These are phyloP conservation scores for Venustaconcha ellipsiformis DNA, from an alignment of 1,140 invertebrate species.

Conservation along the genomic window DNA sequence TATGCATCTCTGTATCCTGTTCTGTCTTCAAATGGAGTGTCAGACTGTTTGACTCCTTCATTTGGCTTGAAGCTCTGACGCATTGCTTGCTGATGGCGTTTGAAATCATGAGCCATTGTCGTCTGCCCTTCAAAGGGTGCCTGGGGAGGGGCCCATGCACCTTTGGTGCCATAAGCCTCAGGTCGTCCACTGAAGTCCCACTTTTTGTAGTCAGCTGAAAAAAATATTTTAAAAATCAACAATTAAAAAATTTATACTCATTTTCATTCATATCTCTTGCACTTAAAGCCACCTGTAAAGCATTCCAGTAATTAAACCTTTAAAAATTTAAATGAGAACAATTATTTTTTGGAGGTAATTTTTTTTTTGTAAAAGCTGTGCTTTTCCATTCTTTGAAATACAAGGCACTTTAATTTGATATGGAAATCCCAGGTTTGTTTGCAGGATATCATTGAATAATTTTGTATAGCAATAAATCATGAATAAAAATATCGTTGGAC, in stretches of 20 bases:
- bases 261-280: background rate
- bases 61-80: constrained; percentile 58
- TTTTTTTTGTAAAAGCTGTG: background rate
- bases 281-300: background rate
- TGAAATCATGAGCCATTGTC: constrained; percentile 64
- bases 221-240: constrained; percentile 10
- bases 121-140: constrained; percentile 62
- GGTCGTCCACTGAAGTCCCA: constrained; percentile 57
- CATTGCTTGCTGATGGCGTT: constrained; percentile 50
- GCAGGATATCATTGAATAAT: too few relatives aligned
- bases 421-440: too few relatives aligned
- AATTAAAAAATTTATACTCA: background rate
- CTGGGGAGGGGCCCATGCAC: constrained; percentile 56
- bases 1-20: constrained; percentile 67
- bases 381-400: background rate
- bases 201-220: constrained; percentile 66
- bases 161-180: constrained; percentile 42
- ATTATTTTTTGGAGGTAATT: background rate
- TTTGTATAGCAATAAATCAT: too few relatives aligned
- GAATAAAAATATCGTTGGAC: too few relatives aligned
- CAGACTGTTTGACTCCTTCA: constrained; percentile 57
- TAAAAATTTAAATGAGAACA: too few relatives aligned
- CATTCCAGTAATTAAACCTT: background rate
- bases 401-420: background rate
- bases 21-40: constrained; percentile 63